A percentile compares a stretch with the other conserved stretches of the same genome.
phyloP scores from a whole-genome alignment of 2,888 invertebrate species.

The Holacanthella duospinosa region DNA sequence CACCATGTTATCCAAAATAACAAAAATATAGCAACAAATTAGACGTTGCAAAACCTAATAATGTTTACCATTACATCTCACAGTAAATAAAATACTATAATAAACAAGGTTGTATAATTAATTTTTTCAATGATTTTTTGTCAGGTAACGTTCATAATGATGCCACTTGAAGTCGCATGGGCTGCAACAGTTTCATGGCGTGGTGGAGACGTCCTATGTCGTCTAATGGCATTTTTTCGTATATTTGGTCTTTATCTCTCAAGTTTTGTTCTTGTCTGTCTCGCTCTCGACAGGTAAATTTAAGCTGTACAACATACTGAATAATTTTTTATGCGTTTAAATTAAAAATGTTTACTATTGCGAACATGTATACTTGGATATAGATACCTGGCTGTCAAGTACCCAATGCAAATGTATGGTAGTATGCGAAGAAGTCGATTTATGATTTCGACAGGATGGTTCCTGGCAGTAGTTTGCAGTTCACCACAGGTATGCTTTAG shows the following conservation, averaged over 20 bases:
- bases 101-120: too few species aligned
- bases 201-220: slow-evolving; percentile 74
- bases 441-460: slow-evolving; percentile 73
- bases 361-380: not conserved
- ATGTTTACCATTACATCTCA: too few species aligned
- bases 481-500: slow-evolving; percentile 85
- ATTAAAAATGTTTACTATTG: not conserved
- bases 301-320: not conserved
- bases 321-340: not conserved
- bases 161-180: slow-evolving; percentile 55
- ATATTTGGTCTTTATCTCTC: slow-evolving; percentile 78
- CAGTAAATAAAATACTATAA: too few species aligned
- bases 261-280: slow-evolving; percentile 77
- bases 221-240: slow-evolving; percentile 75
- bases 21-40: too few species aligned
- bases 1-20: too few species aligned
- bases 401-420: slow-evolving; percentile 56
- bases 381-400: slow-evolving; percentile 68
- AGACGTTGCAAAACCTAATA: too few species aligned
- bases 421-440: slow-evolving; percentile 59
- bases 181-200: slow-evolving; percentile 75
- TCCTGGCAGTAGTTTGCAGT: slow-evolving; percentile 60
- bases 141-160: slow-evolving; percentile 39
- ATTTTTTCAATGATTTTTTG: too few species aligned
- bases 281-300: slow-evolving; percentile 63